Evolutionary conservation across 1,140 invertebrate species (phyloP), one percentile per base, ranked within the genome.

Genomic region (Helicoverpa armigera): DNA sequence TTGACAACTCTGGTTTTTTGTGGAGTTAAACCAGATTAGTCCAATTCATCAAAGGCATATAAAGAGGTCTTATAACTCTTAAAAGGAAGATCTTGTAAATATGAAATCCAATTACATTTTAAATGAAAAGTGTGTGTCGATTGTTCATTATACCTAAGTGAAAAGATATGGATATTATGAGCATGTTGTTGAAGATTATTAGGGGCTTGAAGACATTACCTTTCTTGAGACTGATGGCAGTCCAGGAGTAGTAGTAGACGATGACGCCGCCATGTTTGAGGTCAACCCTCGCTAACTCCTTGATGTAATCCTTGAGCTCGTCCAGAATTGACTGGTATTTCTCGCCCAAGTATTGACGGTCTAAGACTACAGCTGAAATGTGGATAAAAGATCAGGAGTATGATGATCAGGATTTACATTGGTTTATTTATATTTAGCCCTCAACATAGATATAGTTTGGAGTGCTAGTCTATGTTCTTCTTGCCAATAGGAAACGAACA

Each of bases 181-280:
- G 76, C 31, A 74, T 65, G n/a, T 70, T 51, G 0, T n/a, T 23
- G 2, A 16, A 54, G 51, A 29, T n/a, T 43, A 7, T 43, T 43
- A n/a, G 35, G 5, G 4, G 2, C 23, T 23, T 23, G 23, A 23
- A 23, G 23, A 7, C 2, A 29, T 16, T 81, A 97, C 97, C 97
- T 95, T 95, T 96, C 84, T 96, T 96, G 1, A 97, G 91, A 86
- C 96, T 96, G 14, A 97, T 95, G 14, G 95, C 95, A 9, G 95
- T 95, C 95, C 97, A 97, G 12, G 95, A 95, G 85, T 96, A 97
- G 82, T 97, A 95, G 80, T 95, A 94, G 1, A 97, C 95, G 69
- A 95, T 95, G 4, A 98, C 95, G 4, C 96, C 96, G 18, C 96
- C 96, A 76, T 96, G 95, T 78, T 95, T 96, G 67, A 97, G 91